Conservation (phyloP, 2,888 invertebrate species). For the Aspidiotus destructor region DNA sequence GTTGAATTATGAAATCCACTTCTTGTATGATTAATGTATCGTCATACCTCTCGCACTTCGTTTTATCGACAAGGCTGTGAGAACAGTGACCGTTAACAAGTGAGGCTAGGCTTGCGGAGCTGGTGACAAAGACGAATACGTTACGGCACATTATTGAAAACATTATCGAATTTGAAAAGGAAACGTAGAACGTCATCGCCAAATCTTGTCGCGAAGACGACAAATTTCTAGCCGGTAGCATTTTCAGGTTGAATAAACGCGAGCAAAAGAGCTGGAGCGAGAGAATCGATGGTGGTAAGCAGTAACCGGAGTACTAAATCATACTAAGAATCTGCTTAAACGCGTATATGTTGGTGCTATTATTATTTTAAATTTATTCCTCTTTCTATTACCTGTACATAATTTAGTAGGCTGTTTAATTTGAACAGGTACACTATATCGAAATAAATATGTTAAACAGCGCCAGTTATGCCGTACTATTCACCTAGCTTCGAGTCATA, state of each 20-base stretch:
- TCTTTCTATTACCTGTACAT: slow-evolving; percentile 26
- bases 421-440: slow-evolving; percentile 30
- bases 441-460: slow-evolving; percentile 32
- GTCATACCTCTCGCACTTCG: too few relatives aligned
- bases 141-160: background rate
- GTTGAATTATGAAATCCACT: too few relatives aligned
- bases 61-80: too few relatives aligned
- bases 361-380: slow-evolving; percentile 31
- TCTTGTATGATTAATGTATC: too few relatives aligned
- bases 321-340: slow-evolving; percentile 28
- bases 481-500: slow-evolving; percentile 31
- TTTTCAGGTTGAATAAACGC: too few relatives aligned
- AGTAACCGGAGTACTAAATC: slow-evolving; percentile 21
- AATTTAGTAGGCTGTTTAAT: slow-evolving; percentile 30
- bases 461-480: slow-evolving; percentile 22
- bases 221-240: too few relatives aligned
- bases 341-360: slow-evolving; percentile 29
- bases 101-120: too few relatives aligned
- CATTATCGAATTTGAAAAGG: background rate
- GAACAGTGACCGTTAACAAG: too few relatives aligned
- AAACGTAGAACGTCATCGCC: background rate
- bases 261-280: too few relatives aligned
- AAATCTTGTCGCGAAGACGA: background rate
- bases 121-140: too few relatives aligned
- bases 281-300: too few relatives aligned